Conservation (phyloP, 2,797 vertebrate species). For the Vultur gryphus region DNA sequence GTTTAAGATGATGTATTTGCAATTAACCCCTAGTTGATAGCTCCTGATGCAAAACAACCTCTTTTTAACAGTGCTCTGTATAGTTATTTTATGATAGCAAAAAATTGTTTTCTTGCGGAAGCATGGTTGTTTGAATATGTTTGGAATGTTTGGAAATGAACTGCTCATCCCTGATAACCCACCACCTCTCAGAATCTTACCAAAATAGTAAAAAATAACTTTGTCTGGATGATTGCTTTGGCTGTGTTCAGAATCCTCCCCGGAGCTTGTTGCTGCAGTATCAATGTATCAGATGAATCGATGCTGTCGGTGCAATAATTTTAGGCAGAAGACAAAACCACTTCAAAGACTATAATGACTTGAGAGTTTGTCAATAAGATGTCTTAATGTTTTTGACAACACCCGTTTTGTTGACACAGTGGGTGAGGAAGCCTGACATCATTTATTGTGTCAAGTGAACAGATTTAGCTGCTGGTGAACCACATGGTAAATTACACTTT, state of each 20-base stretch:
- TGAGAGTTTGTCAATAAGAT: conserved; percentile 78
- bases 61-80: background rate
- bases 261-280: conserved; percentile 34
- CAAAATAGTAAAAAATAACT: background rate
- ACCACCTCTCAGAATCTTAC: background rate
- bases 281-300: conserved; percentile 71
- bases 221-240: conserved; percentile 42
- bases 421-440: conserved; percentile 71
- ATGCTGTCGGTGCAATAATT: conserved; percentile 72
- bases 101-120: background rate
- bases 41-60: background rate
- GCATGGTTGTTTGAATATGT: background rate
- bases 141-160: background rate
- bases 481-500: conserved; percentile 65
- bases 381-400: conserved; percentile 75
- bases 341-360: conserved; percentile 75
- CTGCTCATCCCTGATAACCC: background rate
- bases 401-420: conserved; percentile 74
- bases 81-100: background rate
- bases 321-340: conserved; percentile 76
- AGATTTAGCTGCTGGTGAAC: conserved; percentile 71
- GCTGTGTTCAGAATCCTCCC: conserved; percentile 48
- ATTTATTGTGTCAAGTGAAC: conserved; percentile 73
- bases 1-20: background rate
- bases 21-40: conserved; percentile 35